phyloP scores from a whole-genome alignment of 2,797 vertebrate genomes.

The Chromis chromis region DNA sequence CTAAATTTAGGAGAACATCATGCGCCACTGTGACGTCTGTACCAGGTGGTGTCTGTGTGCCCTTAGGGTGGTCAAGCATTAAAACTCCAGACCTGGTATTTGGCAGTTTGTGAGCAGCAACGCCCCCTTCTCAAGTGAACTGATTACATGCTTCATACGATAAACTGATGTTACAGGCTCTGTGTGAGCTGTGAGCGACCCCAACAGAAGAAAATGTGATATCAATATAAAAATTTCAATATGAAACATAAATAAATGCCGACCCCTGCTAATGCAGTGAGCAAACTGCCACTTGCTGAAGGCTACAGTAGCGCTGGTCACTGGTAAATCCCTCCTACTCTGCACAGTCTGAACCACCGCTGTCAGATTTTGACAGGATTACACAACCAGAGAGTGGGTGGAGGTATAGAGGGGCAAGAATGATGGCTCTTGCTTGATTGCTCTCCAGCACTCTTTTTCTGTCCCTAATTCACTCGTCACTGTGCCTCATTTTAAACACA shows the following conservation, averaged over 20 bases:
- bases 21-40: conserved; percentile 70
- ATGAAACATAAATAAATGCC: conserved; percentile 20
- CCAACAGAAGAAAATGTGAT: conserved; percentile 1
- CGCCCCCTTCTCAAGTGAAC: conserved; percentile 44
- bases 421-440: conserved; percentile 48
- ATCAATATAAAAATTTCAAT: conserved; percentile 24
- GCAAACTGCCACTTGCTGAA: conserved; percentile 26
- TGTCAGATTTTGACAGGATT: conserved; percentile 70
- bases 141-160: conserved; percentile 45
- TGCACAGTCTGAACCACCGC: conserved; percentile 37
- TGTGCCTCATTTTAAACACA: conserved; percentile 23
- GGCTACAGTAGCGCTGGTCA: conserved; percentile 27
- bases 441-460: conserved; percentile 37
- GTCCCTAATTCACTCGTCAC: conserved; percentile 15
- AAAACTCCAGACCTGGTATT: conserved; percentile 63
- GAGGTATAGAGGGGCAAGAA: conserved; percentile 42
- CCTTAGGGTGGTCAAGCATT: conserved; percentile 45
- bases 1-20: conserved; percentile 84
- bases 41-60: conserved; percentile 55
- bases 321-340: conserved; percentile 50
- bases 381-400: conserved; percentile 67
- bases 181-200: conserved; percentile 12
- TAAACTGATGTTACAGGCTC: conserved; percentile 34
- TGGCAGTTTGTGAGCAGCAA: conserved; percentile 52
- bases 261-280: conserved; percentile 16